A percentile compares a stretch with the other conserved stretches of the same genome.
These are phyloP conservation scores for Eciton burchellii DNA, from an alignment of 1,140 invertebrate genomes.

Conservation along the genomic window DNA sequence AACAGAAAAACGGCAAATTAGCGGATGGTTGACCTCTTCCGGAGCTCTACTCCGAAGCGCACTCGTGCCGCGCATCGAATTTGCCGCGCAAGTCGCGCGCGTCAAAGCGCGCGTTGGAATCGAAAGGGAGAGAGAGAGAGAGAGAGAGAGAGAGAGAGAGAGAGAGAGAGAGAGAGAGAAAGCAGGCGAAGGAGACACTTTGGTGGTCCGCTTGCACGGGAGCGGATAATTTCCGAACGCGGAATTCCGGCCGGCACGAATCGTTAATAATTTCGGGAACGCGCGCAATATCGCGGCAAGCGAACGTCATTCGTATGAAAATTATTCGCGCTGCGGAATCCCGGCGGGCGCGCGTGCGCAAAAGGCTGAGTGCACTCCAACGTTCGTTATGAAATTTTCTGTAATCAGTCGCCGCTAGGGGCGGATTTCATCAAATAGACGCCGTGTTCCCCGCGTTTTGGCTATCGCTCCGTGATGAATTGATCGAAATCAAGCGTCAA, in stretches of 20 bases:
- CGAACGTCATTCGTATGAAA: slow-evolving; percentile 47
- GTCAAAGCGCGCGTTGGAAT: not conserved
- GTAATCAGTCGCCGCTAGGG: slow-evolving; percentile 39
- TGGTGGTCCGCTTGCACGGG: not conserved
- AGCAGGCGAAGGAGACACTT: too few species aligned
- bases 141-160: too few species aligned
- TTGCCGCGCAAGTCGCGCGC: not conserved
- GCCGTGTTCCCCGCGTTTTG: slow-evolving; percentile 16
- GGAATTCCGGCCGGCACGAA: slow-evolving; percentile 27
- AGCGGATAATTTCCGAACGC: slow-evolving; percentile 18
- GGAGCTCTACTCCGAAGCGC: too few species aligned
- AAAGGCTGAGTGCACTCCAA: slow-evolving; percentile 63
- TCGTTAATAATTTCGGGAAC: slow-evolving; percentile 57
- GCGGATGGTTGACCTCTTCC: too few species aligned
- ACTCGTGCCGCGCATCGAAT: not conserved
- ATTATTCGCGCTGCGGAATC: slow-evolving; percentile 53
- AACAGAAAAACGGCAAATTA: slow-evolving; percentile 75
- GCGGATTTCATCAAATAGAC: slow-evolving; percentile 33
- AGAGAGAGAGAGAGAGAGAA: not conserved
- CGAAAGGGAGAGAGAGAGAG: not conserved
- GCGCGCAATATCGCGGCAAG: slow-evolving; percentile 51
- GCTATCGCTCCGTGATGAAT: slow-evolving; percentile 35
- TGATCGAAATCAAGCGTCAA: slow-evolving; percentile 30
- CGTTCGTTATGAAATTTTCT: slow-evolving; percentile 45
- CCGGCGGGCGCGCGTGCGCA: slow-evolving; percentile 10